phyloP scores from a whole-genome alignment of 64 coral and sea anemone species.

The Stichodactyla mertensii region DNA sequence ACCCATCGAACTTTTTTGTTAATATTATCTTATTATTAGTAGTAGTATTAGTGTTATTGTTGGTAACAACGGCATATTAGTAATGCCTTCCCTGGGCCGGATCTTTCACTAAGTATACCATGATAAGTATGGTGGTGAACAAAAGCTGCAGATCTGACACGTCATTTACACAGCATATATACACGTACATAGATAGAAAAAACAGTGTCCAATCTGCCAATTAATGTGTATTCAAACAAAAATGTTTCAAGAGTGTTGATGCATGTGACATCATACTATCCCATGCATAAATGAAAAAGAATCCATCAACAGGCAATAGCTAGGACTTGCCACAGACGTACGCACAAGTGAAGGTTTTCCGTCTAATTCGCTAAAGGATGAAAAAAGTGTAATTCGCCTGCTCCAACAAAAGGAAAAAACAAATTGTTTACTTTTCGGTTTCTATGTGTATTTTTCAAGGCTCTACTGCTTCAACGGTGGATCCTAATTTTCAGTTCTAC shows the following conservation, averaged over 20 bases:
- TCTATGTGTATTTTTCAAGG: background rate
- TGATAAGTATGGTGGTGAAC: too few relatives aligned
- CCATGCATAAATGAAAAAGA: background rate
- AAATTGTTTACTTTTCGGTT: background rate
- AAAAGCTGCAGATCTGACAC: background rate
- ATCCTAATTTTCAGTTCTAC: background rate
- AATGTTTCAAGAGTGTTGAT: background rate
- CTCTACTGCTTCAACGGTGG: background rate
- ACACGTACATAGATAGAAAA: too few relatives aligned
- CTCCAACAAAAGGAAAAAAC: background rate
- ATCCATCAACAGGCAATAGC: background rate
- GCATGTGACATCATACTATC: background rate
- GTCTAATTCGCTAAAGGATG: background rate
- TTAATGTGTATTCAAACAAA: background rate
- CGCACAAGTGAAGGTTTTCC: too few relatives aligned
- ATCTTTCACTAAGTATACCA: too few relatives aligned
- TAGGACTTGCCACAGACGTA: background rate
- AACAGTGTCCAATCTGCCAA: background rate
- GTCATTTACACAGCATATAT: too few relatives aligned
- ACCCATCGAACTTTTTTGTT: too few relatives aligned
- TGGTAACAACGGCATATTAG: too few relatives aligned
- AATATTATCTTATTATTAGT: too few relatives aligned
- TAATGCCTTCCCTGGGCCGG: too few relatives aligned
- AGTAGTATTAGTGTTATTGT: too few relatives aligned
- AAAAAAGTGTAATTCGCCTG: background rate